Base-by-base conservation (phyloP, 2,113 vertebrate genomes). In the Rynchops niger region DNA sequence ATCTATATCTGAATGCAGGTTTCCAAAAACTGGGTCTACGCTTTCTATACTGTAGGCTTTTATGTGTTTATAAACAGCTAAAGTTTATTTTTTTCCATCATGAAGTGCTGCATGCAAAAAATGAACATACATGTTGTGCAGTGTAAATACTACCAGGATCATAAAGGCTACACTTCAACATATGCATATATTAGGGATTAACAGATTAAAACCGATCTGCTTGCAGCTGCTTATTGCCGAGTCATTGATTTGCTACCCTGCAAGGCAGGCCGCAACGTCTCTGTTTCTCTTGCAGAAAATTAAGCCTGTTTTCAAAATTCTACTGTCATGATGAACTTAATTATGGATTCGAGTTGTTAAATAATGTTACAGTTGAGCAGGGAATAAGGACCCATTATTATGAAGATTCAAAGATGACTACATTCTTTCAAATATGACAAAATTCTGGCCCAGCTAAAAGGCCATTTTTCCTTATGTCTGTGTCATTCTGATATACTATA, bases 301-400 rank as follows among this genome's bases (percentile, higher is more conserved):
- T 87, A 96, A 97, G 70, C 80, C 80, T 96, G 85, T 96, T 88
- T 93, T 84, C 90, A 92, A 91, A 86, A 90, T 93, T 96, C 95
- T 66, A 56, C 59, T 62, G 95, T 93, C 85, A 96, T 84, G 82
- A 94, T 80, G 84, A 97, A 92, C 93, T 97, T 96, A 95, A 96
- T 97, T 97, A 96, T 82, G 73, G 45, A 91, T 86, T 87, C 2
- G 7, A 78, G 49, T 78, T 86, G 89, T 96, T 96, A 95, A 95
- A 90, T 96, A 96, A 95, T 88, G 56, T 84, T 91, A 81, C 47
- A 69, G 34, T 74, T 84, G 82, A 96, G 70, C 45, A 92, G 94
- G 87, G 88, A 95, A 88, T 86, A 93, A 65, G 77, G 80, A 59
- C 49, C 85, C 86, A 71, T 96, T 94, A 88, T 72, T 73, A 38